These are phyloP conservation scores for Drosophila pseudoananassae DNA, from an alignment of 1,140 invertebrate species.

Conservation along the genomic window DNA sequence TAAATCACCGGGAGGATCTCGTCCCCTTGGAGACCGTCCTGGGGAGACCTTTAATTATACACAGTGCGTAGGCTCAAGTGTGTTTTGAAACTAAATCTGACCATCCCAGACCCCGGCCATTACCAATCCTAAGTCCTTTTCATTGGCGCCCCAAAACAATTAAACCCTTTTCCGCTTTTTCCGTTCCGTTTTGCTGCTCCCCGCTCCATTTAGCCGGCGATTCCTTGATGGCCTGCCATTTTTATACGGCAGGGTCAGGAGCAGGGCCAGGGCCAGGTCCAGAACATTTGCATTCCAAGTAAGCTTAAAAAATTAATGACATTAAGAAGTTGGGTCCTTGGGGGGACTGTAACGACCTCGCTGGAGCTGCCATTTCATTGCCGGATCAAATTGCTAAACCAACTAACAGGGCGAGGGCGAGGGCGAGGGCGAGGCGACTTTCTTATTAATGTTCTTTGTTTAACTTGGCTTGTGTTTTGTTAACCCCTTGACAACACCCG, in stretches of 20 bases:
- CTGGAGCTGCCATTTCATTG: slow-evolving; percentile 24
- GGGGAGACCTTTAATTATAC: slow-evolving; percentile 67
- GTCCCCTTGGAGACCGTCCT: neutral
- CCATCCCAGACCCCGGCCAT: slow-evolving; percentile 9
- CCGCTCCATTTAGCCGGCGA: slow-evolving; percentile 17
- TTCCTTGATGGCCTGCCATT: slow-evolving; percentile 68
- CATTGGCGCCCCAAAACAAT: slow-evolving; percentile 74
- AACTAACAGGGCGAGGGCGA: slow-evolving; percentile 37
- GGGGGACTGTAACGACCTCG: slow-evolving; percentile 19
- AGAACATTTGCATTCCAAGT: slow-evolving; percentile 65
- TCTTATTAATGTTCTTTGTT: slow-evolving; percentile 68
- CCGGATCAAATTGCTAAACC: slow-evolving; percentile 73
- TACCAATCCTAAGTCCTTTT: slow-evolving; percentile 22
- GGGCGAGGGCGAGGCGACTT: slow-evolving; percentile 19
- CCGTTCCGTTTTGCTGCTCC: slow-evolving; percentile 9
- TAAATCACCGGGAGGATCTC: slow-evolving; percentile 66
- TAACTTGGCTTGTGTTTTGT: slow-evolving; percentile 38
- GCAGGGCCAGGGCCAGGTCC: slow-evolving; percentile 12
- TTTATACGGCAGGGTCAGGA: slow-evolving; percentile 40
- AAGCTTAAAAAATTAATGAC: slow-evolving; percentile 82
- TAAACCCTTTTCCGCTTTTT: slow-evolving; percentile 64
- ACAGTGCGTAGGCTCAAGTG: slow-evolving; percentile 69
- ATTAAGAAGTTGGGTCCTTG: slow-evolving; percentile 74
- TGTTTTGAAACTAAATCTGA: slow-evolving; percentile 77
- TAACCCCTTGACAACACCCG: slow-evolving; percentile 45